Base-by-base conservation (phyloP, 2,113 vertebrate genomes). In the Morone chrysops region DNA sequence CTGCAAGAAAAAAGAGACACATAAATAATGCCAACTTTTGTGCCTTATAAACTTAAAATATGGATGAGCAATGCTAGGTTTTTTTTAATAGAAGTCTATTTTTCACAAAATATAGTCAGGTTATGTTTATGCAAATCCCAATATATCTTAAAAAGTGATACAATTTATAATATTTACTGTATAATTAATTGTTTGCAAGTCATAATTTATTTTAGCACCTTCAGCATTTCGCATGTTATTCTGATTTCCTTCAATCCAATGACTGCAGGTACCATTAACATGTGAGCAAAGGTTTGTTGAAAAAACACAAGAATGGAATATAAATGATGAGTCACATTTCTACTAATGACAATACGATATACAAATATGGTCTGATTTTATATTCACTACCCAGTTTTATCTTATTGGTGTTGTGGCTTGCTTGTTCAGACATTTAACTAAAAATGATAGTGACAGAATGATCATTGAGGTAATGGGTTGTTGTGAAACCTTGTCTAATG, bases 301-400 rank as follows among this genome's bases (percentile, higher is more conserved):
- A 68, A 59, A 72, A 80, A 38, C 14, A 81, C 36, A 75, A 22
- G 38, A 57, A 20, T 17, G 14, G 25, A 45, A 68, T 9, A 71
- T 12, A 62, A 68, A 65, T 22, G 36, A 85, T 76, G 53, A 81
- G 45, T 83, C 82, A 83, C 48, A 77, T 73, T 75, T 67, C 53
- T 16, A 6, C 54, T 66, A 45, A 68, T 72, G 68, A 59, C 78
- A 78, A 25, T 14, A 47, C 25, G 25, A 25, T 1, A 25, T 25
- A 50, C 61, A 81, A 59, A 81, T 48, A 57, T n/a, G 51, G 9
- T 22, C 67, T 83, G 68, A 78, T 31, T 31, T 13, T 18, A 53
- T 53, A 45, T 38, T 20, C n/a, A 25, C 16, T 13, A 3, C 41
- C 16, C 17, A 62, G 7, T 50, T 45, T 65, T 5, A 43, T 8